Conservation (phyloP, 1,140 invertebrate genomes). For the Liolophura sinensis region DNA sequence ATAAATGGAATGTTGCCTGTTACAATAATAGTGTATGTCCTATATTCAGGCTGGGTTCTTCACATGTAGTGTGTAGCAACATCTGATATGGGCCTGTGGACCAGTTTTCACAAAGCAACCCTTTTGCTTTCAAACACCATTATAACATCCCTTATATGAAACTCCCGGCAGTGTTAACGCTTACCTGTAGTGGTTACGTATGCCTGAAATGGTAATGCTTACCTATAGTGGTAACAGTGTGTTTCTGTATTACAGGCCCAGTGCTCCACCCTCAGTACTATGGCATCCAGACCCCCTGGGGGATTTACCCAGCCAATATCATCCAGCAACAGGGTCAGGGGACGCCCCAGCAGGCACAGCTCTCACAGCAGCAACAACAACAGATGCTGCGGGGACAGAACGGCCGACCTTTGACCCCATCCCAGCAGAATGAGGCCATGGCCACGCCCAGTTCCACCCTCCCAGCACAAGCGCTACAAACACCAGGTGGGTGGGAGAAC, state of each 20-base stretch:
- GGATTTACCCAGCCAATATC: conserved; percentile 58
- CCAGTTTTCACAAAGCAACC: no score
- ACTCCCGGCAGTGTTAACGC: no score
- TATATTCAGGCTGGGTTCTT: no score
- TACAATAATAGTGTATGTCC: no score
- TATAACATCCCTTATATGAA: no score
- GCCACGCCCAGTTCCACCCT: conserved; percentile 22
- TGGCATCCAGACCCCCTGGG: conserved; percentile 60
- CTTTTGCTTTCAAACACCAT: no score
- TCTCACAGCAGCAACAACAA: conserved; percentile 34
- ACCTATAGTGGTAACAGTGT: background rate
- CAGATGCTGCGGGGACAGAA: conserved; percentile 45
- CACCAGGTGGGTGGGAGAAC: conserved; percentile 21
- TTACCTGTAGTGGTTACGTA: no score
- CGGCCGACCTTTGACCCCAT: conserved; percentile 64
- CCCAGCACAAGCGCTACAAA: conserved; percentile 26
- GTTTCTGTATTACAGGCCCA: conserved; percentile 13
- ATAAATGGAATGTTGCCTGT: no score
- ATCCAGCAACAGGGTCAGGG: conserved; percentile 46
- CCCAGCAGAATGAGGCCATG: conserved; percentile 38
- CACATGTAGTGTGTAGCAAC: no score
- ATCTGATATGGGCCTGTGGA: no score
- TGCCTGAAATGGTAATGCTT: no score
- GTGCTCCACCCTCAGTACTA: conserved; percentile 60
- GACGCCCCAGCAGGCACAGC: conserved; percentile 29